Evolutionary conservation across 2,888 invertebrate species (phyloP), one percentile per base, ranked within the genome.

Genomic region (Drosophila atripex): DNA sequence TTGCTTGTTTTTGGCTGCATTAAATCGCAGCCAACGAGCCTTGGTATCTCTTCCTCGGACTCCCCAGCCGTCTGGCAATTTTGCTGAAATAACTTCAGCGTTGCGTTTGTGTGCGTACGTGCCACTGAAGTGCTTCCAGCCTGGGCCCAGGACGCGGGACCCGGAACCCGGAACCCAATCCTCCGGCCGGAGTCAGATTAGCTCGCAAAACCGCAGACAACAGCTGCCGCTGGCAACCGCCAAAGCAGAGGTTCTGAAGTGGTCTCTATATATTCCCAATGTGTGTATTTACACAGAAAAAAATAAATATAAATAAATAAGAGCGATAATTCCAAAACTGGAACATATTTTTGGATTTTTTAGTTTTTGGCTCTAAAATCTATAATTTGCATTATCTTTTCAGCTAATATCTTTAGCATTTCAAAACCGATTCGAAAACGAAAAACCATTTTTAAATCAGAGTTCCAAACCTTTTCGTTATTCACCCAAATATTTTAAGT

Each of bases 131-230:
- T 85, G 82, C 86, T 63, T 70, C 70, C 68, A 66, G 25, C 64
- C 63, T 21, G 41, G 38, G 53, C 73, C 54, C 52, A 46, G 41
- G 32, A 30, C 25, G 21, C 28, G 7, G 28, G 3, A 28, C 46
- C 14, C 2, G 11, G 46, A 21, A 21, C 21, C 21, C 21, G 21
- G 39, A 38, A 30, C 45, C 50, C 43, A 43, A 46, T 47, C 65
- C 73, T 73, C 52, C 58, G 47, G 32, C 38, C 32, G 28, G 65
- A 58, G 61, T 73, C 78, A 87, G 85, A 85, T 85, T 85, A 85
- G 85, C 88, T 86, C 74, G 57, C 82, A 76, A 86, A 86, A 86
- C 88, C 85, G 88, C 85, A 88, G 87, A 85, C 87, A 86, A 78
- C 78, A 83, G 87, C 80, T 82, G 88, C 86, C 82, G 65, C 74